These are phyloP conservation scores for Odontamblyopus lacepedii DNA, from an alignment of 2,797 vertebrate species.

Conservation along the genomic window DNA sequence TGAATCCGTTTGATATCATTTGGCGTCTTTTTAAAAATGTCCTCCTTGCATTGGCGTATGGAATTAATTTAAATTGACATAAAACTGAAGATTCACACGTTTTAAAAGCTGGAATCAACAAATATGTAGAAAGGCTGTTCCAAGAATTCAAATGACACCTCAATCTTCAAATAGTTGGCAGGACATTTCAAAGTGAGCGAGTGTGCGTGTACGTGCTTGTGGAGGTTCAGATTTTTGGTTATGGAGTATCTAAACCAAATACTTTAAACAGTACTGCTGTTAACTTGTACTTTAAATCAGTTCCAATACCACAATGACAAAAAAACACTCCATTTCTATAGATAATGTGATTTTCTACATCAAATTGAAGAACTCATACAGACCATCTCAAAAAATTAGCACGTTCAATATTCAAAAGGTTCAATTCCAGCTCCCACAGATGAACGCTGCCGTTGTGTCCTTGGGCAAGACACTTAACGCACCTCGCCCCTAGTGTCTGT, in stretches of 20 bases:
- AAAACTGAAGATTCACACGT: conserved; percentile 4
- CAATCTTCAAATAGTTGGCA: conserved; percentile 9
- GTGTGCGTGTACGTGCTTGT: neutral
- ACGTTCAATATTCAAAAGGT: too few relatives aligned
- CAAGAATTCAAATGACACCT: conserved; percentile 19
- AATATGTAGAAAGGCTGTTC: conserved; percentile 8
- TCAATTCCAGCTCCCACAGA: too few relatives aligned
- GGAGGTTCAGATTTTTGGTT: conserved; percentile 1
- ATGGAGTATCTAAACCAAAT: neutral
- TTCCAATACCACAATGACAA: too few relatives aligned
- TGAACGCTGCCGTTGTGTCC: too few relatives aligned
- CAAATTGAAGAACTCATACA: too few relatives aligned
- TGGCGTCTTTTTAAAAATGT: neutral
- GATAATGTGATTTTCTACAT: too few relatives aligned
- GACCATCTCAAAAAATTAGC: too few relatives aligned
- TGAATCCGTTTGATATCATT: neutral
- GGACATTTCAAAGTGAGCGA: neutral
- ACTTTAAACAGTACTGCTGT: neutral
- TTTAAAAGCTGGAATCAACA: conserved; percentile 6
- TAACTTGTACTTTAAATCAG: too few relatives aligned
- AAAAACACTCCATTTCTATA: too few relatives aligned
- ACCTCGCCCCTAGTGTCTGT: too few relatives aligned
- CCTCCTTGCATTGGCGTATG: neutral
- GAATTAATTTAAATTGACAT: neutral
- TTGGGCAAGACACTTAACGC: too few relatives aligned